Conservation (phyloP, 2,888 invertebrate genomes). For the Polia nebulosa region DNA sequence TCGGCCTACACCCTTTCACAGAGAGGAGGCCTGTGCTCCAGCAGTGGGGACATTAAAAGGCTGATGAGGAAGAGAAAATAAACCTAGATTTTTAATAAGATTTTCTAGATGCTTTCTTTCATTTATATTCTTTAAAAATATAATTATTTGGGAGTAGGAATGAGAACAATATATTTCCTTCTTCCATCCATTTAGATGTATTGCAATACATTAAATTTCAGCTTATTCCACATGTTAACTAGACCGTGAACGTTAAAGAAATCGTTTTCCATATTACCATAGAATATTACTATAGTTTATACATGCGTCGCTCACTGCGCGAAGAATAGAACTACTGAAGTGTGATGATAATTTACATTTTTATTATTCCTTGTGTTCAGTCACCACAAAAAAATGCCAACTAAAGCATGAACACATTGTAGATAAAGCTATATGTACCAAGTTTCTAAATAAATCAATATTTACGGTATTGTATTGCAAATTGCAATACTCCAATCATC, state of each 20-base stretch:
- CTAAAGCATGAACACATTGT: slow-evolving; percentile 27
- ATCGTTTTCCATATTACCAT: slow-evolving; percentile 10
- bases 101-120: neutral
- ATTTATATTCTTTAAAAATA: too few species aligned
- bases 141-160: too few species aligned
- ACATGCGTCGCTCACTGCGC: slow-evolving; percentile 26
- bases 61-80: too few species aligned
- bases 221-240: neutral
- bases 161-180: neutral
- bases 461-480: neutral
- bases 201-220: neutral
- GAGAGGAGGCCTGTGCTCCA: too few species aligned
- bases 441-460: neutral
- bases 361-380: slow-evolving; percentile 42
- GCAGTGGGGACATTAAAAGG: too few species aligned
- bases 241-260: slow-evolving; percentile 26
- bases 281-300: slow-evolving; percentile 30
- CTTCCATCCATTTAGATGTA: neutral
- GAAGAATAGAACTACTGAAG: slow-evolving; percentile 47
- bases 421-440: slow-evolving; percentile 6
- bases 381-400: slow-evolving; percentile 25
- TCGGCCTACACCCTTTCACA: too few species aligned
- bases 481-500: neutral
- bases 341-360: slow-evolving; percentile 62
- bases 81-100: neutral